Evolutionary conservation across 2,888 invertebrate genomes (phyloP), one percentile per base, ranked within the genome.

Genomic region (Caenorhabditis sulstoni): DNA sequence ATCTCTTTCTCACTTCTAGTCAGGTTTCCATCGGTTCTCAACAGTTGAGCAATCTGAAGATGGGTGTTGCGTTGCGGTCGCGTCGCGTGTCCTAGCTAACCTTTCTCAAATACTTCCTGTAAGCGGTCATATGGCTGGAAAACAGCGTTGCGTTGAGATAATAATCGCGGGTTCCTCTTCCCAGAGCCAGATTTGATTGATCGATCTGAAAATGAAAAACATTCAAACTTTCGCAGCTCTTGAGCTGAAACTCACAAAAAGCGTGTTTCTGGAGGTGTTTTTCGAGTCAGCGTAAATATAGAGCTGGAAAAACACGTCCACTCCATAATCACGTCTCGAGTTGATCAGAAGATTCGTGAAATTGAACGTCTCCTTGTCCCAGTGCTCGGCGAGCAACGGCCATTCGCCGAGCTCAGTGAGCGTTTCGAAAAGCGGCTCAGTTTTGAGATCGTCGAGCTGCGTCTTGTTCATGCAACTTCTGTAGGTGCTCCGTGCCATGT

Each of bases 221-320:
- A 4, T 14, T 8, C 4, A n/a, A 5, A 44, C 14, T 44, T 44
- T 44, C n/a, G 44, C 11, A 8, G 41, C 41, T 14, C 3, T 49
- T 59, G 37, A 16, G 45, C 16, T 3, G 12, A 11, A n/a, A 41
- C 73, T 77, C 49, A 84, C 82, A 37, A 80, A 82, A 1, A 84
- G 50, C 2, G 80, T 81, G 64, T 86, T 83, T 22, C 85, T 78
- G 0, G 85, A 81, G 1, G 87, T 88, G 67, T 90, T 87, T 61
- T 87, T 87, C 11, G 86, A 83, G 64, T 89, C 90, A n/a, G 88
- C 84, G 22, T 88, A 87, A 58, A 90, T 87, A 70, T 90, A 89
- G 7, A 89, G 67, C 58, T 90, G 88, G 68, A 88, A 83, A 80
- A 89, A 90, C 23, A 87, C 84, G 39, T 90, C 89, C 35, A 84